Evolutionary conservation across 2,797 vertebrate genomes (phyloP).

Genomic region (Siniperca undulata): DNA sequence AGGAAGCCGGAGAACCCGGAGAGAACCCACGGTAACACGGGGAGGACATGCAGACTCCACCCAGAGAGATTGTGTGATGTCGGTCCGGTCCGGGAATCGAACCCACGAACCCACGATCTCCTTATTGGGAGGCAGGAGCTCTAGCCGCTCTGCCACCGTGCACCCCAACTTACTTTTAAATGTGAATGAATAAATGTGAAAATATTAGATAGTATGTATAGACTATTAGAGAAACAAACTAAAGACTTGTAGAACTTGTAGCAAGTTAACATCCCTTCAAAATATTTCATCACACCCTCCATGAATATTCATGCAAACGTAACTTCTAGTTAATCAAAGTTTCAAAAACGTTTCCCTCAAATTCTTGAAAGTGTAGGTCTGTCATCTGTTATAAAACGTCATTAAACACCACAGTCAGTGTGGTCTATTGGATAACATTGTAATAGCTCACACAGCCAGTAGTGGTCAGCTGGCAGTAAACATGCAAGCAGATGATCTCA

Average conservation of each 20-base stretch:
- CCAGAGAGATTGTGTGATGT: too few relatives aligned
- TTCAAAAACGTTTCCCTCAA: not conserved
- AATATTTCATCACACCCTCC: not conserved
- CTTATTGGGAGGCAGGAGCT: too few relatives aligned
- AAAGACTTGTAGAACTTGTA: not conserved
- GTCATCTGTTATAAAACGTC: not conserved
- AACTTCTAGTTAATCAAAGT: not conserved
- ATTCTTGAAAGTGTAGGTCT: too few relatives aligned
- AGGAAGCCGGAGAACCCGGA: too few relatives aligned
- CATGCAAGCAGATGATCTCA: not conserved
- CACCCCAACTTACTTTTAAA: too few relatives aligned
- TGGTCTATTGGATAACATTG: not conserved
- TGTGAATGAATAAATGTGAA: not conserved
- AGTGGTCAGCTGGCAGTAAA: not conserved
- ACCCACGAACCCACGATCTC: too few relatives aligned
- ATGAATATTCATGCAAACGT: not conserved
- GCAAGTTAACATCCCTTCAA: not conserved
- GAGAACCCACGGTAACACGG: too few relatives aligned
- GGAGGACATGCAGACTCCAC: too few relatives aligned
- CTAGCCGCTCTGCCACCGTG: too few relatives aligned
- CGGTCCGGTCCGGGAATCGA: too few relatives aligned
- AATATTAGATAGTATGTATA: too few relatives aligned
- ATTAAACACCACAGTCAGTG: not conserved
- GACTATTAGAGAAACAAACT: not conserved
- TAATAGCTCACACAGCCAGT: not conserved